Percentiles rank a stretch among this genome's conserved stretches.
Conservation (phyloP, 1,140 invertebrate species). For the Episyrphus balteatus region DNA sequence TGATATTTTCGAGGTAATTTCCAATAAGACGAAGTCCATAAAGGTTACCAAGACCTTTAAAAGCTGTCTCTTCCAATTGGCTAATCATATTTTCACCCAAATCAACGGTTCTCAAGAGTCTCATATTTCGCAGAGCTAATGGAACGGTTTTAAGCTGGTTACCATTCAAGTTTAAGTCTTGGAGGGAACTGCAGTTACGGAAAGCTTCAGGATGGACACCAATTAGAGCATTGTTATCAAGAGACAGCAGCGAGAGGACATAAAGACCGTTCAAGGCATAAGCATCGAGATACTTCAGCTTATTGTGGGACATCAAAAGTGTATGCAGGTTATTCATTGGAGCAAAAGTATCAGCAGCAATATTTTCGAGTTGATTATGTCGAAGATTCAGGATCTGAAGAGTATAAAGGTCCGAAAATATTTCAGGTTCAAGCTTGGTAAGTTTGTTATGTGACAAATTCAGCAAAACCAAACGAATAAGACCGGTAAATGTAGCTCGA, state of each 20-base stretch:
- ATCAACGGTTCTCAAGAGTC: constrained; percentile 67
- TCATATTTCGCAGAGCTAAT: constrained; percentile 58
- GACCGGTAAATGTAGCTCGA: constrained; percentile 68
- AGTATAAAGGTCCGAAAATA: constrained; percentile 70
- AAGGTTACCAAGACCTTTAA: constrained; percentile 65
- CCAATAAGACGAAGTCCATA: constrained; percentile 77
- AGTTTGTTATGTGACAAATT: constrained; percentile 79
- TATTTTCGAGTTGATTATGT: constrained; percentile 65
- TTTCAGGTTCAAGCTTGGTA: constrained; percentile 62
- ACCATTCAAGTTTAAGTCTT: constrained; percentile 75
- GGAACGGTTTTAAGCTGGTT: constrained; percentile 74
- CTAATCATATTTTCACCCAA: constrained; percentile 73
- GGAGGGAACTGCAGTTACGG: constrained; percentile 65
- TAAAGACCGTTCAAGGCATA: constrained; percentile 68
- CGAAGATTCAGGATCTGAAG: constrained; percentile 71
- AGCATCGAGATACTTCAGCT: constrained; percentile 61
- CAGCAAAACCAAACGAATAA: constrained; percentile 74
- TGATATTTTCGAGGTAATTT: constrained; percentile 79
- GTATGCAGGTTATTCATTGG: constrained; percentile 76
- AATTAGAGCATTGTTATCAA: constrained; percentile 69
- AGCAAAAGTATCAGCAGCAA: constrained; percentile 68
- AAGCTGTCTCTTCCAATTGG: constrained; percentile 63
- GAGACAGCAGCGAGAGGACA: constrained; percentile 61
- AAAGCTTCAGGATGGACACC: constrained; percentile 70
- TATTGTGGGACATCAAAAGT: constrained; percentile 66